phyloP scores from a whole-genome alignment of 2,113 vertebrate species.

The Riparia riparia region DNA sequence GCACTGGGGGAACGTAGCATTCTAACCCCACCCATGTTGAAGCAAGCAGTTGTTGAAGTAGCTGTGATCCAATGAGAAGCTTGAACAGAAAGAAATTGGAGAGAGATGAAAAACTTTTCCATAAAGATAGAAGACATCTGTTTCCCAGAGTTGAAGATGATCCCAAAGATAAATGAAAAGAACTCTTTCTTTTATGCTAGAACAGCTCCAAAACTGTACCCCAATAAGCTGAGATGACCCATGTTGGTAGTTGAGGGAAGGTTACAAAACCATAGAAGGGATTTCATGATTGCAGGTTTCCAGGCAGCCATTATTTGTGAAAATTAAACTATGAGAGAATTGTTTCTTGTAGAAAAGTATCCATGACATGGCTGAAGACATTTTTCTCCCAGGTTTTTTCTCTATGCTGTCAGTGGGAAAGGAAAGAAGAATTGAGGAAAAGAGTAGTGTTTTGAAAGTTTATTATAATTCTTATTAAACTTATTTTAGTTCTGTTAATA shows the following conservation, averaged over 20 bases:
- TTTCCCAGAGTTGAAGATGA: not conserved
- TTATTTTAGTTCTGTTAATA: not conserved
- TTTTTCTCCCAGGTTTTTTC: not conserved
- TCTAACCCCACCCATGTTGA: no score
- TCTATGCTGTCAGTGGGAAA: not conserved
- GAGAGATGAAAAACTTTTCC: not conserved
- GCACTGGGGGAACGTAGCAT: accelerated
- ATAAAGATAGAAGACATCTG: not conserved
- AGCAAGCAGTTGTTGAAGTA: not conserved
- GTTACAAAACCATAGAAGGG: not conserved
- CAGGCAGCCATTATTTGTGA: accelerated
- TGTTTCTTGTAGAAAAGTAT: not conserved
- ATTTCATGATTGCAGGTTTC: not conserved
- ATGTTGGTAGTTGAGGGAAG: not conserved
- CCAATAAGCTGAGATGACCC: not conserved
- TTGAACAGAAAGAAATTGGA: not conserved
- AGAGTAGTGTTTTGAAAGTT: not conserved
- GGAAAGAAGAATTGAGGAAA: not conserved
- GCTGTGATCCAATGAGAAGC: not conserved
- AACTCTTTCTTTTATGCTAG: not conserved
- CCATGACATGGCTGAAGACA: not conserved
- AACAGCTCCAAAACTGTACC: no score
- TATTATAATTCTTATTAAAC: not conserved
- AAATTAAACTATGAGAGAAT: not conserved
- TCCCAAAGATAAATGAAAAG: not conserved